Base-by-base conservation (phyloP, 2,113 vertebrate genomes). In the Ictalurus punctatus region DNA sequence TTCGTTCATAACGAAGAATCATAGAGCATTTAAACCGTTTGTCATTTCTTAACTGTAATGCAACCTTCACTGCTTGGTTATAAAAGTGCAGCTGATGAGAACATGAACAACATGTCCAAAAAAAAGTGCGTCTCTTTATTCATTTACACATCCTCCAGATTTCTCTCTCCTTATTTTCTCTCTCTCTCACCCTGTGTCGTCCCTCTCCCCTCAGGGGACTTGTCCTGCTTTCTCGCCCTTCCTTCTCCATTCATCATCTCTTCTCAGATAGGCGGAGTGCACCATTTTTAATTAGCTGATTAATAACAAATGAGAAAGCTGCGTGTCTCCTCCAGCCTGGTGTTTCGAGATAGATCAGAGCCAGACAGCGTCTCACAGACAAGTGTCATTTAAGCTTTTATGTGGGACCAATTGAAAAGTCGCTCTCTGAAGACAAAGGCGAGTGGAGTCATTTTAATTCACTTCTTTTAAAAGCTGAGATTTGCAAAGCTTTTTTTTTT, bases 261-360 rank as follows among this genome's bases (percentile, higher is more conserved):
- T 73, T 86, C 83, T 88, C 83, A 83, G 86, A 90, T 83, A 74
- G 84, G 91, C 56, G 90, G 90, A 88, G 86, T 89, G 90, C 80
- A 80, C 90, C 67, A 85, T 65, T 86, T 90, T 82, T 92, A 91
- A 92, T 92, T 90, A 90, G 88, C 91, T 87, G 86, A 86, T 92
- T 89, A 92, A 92, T 88, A 92, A 89, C 87, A 65, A 90, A 91
- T 91, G 86, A 86, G 73, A 59, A 58, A 25, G 88, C 87, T 48
- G 71, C n/a, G 73, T 25, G 71, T 80, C 86, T 85, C 8, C 80
- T 83, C 17, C 58, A 19, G 78, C 58, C 86, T 52, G 25, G 54
- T 90, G 86, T n/a, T 58, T 21, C 13, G 30, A 74, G 52, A 73
- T 21, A 83, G 81, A 83, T 86, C 84, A 86, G 67, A 86, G 30